phyloP scores from a whole-genome alignment of 2,113 vertebrate genomes.

The Mesoclemmys tuberculata region DNA sequence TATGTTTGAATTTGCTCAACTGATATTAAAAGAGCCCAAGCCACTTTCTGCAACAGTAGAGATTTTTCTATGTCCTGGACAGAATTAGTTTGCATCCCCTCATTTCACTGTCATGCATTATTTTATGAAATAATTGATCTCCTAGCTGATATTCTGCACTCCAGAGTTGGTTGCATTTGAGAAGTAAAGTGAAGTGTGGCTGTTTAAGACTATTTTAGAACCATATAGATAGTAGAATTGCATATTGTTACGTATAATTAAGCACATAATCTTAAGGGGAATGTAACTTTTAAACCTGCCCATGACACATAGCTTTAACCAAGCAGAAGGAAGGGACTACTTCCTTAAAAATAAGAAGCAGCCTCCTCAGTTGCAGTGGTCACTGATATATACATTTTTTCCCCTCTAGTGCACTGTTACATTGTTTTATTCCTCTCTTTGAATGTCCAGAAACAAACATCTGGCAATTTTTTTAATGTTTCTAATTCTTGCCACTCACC shows the following conservation, averaged over 20 bases:
- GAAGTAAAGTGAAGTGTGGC: not conserved
- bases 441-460: fast-evolving
- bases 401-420: not conserved
- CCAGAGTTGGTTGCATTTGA: fast-evolving
- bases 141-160: not conserved
- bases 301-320: not conserved
- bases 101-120: fast-evolving
- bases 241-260: not conserved
- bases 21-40: not conserved
- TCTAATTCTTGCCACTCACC: fast-evolving
- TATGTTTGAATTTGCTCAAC: fast-evolving
- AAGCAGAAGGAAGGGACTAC: not conserved
- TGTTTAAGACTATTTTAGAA: not conserved
- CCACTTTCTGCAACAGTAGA: not conserved
- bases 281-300: not conserved
- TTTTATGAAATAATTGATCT: not conserved
- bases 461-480: fast-evolving
- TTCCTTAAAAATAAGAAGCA: fast-evolving
- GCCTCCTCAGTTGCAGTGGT: not conserved
- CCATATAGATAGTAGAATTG: too few species aligned
- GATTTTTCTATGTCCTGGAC: not conserved
- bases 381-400: not conserved
- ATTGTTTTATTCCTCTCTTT: not conserved
- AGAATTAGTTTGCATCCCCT: not conserved
- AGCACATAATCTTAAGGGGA: not conserved